A percentile compares a stretch with the other conserved stretches of the same genome.
Conservation (phyloP, 2,888 invertebrate species). For the Drosophila seclusa region DNA sequence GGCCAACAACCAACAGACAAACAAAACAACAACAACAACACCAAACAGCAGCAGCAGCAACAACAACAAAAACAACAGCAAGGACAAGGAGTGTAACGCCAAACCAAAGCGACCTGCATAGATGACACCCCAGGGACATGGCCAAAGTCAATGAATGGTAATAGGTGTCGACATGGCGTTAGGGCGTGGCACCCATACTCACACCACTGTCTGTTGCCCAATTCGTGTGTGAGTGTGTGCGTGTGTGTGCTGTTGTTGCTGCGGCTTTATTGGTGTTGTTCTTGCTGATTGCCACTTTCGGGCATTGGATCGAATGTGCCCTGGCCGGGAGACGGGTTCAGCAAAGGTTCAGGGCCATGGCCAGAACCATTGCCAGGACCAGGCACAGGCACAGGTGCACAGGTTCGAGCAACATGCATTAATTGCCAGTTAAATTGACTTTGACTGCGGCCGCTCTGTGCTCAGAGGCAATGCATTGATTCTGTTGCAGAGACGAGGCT, state of each 20-base stretch:
- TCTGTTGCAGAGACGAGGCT: conserved; percentile 28
- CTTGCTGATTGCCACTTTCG: conserved; percentile 78
- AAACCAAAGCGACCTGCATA: conserved; percentile 74
- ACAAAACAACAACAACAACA: conserved; percentile 31
- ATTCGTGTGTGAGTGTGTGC: neutral
- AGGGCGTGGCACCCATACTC: conserved; percentile 52
- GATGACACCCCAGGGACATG: conserved; percentile 81
- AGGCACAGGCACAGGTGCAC: conserved; percentile 11
- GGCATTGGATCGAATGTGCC: conserved; percentile 61
- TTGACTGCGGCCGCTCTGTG: conserved; percentile 49
- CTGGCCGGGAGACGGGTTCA: conserved; percentile 15
- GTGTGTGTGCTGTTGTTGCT: conserved; percentile 37
- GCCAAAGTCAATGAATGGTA: conserved; percentile 80
- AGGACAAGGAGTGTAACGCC: conserved; percentile 31
- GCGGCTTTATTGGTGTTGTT: conserved; percentile 73
- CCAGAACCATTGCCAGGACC: conserved; percentile 6
- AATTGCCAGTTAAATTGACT: conserved; percentile 83
- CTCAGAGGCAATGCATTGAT: conserved; percentile 42
- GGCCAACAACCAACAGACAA: conserved; percentile 49
- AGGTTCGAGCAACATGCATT: conserved; percentile 69
- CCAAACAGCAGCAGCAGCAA: conserved; percentile 4
- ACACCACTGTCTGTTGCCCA: conserved; percentile 10
- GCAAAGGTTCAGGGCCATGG: neutral
- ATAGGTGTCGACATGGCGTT: conserved; percentile 78
- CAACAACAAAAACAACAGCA: conserved; percentile 11